phyloP scores from a whole-genome alignment of 2,797 vertebrate species.

The Oreochromis grahami region DNA sequence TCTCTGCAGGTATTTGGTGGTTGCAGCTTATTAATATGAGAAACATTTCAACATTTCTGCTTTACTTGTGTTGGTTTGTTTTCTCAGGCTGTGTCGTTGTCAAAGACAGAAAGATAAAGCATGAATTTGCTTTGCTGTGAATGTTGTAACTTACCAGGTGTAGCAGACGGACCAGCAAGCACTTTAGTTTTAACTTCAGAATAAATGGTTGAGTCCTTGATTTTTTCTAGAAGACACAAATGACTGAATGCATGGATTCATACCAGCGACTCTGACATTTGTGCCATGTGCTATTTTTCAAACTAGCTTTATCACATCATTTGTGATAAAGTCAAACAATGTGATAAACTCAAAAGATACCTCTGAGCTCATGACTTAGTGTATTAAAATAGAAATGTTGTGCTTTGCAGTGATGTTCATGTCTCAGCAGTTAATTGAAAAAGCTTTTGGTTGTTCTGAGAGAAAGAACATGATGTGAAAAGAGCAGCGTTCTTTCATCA shows the following conservation, averaged over 20 bases:
- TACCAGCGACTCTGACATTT: background rate
- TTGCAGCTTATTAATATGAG: background rate
- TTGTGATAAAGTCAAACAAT: background rate
- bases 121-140: background rate
- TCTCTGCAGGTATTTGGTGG: background rate
- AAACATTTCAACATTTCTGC: background rate
- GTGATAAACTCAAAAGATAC: background rate
- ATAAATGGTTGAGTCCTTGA: background rate
- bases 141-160: background rate
- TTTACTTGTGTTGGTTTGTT: background rate
- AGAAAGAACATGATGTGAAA: background rate
- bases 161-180: accelerated
- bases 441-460: background rate
- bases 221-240: background rate
- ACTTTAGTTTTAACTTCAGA: background rate
- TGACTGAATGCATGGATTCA: background rate
- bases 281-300: background rate
- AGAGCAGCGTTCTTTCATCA: background rate
- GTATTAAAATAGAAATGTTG: accelerated
- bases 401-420: background rate
- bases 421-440: accelerated
- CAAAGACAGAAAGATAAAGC: background rate
- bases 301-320: background rate
- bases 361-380: background rate
- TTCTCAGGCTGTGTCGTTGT: background rate